Evolutionary conservation across 2,888 invertebrate genomes (phyloP).

Genomic region (Caradrina clavipalpis): DNA sequence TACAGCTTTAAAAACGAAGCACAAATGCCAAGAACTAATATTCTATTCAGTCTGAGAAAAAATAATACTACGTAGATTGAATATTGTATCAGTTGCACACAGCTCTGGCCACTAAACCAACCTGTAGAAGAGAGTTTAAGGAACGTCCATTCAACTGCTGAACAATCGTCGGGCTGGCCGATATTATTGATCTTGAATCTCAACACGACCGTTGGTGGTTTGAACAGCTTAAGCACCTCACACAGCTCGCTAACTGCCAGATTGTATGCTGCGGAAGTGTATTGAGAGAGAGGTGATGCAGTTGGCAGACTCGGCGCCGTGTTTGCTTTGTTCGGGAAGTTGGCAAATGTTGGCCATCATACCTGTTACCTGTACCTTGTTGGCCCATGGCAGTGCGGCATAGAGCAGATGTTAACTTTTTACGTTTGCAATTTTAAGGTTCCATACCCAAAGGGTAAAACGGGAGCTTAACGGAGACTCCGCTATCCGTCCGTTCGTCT

Average conservation of each 20-base stretch:
- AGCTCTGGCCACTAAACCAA: not conserved
- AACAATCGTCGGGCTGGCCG: not conserved
- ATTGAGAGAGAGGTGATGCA: slow-evolving; percentile 4
- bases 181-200: slow-evolving; percentile 29
- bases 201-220: not conserved
- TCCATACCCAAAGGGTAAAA: too few species aligned
- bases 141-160: slow-evolving; percentile 5
- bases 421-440: too few species aligned
- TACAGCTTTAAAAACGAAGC: slow-evolving; percentile 35
- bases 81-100: slow-evolving; percentile 14
- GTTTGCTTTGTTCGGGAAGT: slow-evolving; percentile 11
- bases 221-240: slow-evolving; percentile 8
- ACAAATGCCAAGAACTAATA: slow-evolving; percentile 16
- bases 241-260: slow-evolving; percentile 7
- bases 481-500: too few species aligned
- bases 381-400: not conserved
- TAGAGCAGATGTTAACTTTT: not conserved
- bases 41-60: slow-evolving; percentile 31
- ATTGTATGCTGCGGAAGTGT: slow-evolving; percentile 14
- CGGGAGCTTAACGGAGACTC: too few species aligned
- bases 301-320: not conserved
- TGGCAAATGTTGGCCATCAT: not conserved
- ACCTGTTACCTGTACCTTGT: too few species aligned
- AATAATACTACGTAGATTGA: not conserved
- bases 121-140: slow-evolving; percentile 6